Base-by-base conservation (phyloP, 2,797 vertebrate genomes). In the Epinephelus malabaricus region DNA sequence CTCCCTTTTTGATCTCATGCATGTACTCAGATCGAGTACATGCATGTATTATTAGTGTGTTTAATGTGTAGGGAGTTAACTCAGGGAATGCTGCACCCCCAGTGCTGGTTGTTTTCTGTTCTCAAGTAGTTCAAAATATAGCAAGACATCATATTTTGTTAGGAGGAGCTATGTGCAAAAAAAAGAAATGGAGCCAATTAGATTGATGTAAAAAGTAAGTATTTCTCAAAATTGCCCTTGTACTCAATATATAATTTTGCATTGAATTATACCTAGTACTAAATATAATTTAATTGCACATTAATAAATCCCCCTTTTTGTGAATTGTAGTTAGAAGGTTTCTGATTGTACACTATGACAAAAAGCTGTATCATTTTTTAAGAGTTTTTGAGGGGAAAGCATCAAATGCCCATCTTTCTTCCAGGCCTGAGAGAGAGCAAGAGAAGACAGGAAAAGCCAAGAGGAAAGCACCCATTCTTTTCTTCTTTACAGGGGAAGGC, bases 381-480 rank as follows among this genome's bases (percentile, higher is more conserved):
- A 45, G 38, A 54, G 34, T 54, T n/a, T 49, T 23, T 19, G 7
- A 21, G 45, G 38, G 54, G 17, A 70, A 72, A 87, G 11, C 62
- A 46, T 74, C n/a, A 60, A 30, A 65, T 62, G 17, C 5, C 6
- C 9, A 2, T 53, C 43, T 70, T 55, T 27, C 30, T 73, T 69
- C 18, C 7, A 43, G 18, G 46, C 27, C 51, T 63, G 30, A 61
- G 38, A 54, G 21, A 67, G 59, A 43, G 50, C 34, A 64, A 67
- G 25, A 53, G 43, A 50, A 64, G n/a, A 47, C 46, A 40, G 3
- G 11, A 55, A 40, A 64, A 58, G n/a, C n/a, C 8, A 43, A 46
- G 46, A 59, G 30, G 46, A 71, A 71, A 55, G 17, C 59, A 63
- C 76, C 5, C 21, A 18, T 76, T 75, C 5, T 64, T 49, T 73